Percentiles rank a stretch among this genome's conserved stretches.
Evolutionary conservation across 2,797 vertebrate genomes (phyloP).

Genomic region (Eurystomus glaucurus): DNA sequence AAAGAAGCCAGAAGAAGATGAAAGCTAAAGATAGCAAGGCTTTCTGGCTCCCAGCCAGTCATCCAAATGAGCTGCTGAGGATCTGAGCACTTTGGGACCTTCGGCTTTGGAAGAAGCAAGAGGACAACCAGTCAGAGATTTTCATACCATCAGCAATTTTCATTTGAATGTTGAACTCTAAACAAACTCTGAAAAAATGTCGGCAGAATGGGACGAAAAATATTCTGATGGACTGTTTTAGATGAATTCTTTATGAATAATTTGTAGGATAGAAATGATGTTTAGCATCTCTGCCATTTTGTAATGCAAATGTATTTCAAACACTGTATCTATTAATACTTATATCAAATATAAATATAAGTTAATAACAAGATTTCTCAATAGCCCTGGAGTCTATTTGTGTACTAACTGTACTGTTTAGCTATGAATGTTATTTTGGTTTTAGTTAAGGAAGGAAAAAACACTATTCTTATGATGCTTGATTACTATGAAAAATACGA

Average conservation of each 20-base stretch:
- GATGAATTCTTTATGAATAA: background rate
- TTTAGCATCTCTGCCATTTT: background rate
- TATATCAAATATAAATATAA: background rate
- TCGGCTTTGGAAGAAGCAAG: background rate
- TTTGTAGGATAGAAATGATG: background rate
- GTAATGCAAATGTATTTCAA: slow-evolving; percentile 4
- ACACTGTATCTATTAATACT: background rate
- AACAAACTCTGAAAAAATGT: slow-evolving; percentile 16
- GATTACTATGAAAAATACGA: background rate
- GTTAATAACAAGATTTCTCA: background rate
- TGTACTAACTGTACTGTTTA: background rate
- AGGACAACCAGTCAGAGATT: background rate
- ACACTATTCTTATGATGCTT: background rate
- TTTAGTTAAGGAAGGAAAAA: background rate
- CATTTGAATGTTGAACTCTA: background rate
- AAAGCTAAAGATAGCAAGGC: slow-evolving; percentile 42
- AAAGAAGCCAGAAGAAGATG: slow-evolving; percentile 26
- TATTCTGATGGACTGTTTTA: background rate
- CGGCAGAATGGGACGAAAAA: background rate
- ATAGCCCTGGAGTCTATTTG: background rate
- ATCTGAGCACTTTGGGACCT: background rate
- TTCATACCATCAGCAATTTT: background rate
- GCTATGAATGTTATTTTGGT: background rate
- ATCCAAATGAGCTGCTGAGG: slow-evolving; percentile 19
- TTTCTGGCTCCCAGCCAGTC: slow-evolving; percentile 35